Evolutionary conservation across 2,888 invertebrate species (phyloP).

Genomic region (Petrolisthes cinctipes): DNA sequence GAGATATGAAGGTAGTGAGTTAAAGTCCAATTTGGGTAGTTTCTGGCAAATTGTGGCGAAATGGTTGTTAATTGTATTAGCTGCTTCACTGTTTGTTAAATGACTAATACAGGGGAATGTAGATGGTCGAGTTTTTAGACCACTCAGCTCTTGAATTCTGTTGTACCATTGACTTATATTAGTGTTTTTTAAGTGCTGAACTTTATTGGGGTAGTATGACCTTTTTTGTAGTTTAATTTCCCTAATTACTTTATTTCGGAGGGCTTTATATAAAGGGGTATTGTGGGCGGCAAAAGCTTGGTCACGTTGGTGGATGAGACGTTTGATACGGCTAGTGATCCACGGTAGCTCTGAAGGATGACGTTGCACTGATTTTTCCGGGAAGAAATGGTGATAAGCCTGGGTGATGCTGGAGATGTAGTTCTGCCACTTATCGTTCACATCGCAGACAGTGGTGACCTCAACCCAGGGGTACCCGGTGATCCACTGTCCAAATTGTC

Average conservation of each 20-base stretch:
- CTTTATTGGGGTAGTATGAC: conserved; percentile 19
- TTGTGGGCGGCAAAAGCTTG: neutral
- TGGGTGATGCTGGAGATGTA: neutral
- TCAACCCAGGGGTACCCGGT: neutral
- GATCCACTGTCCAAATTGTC: neutral
- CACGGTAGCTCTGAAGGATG: conserved; percentile 7
- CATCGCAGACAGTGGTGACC: neutral
- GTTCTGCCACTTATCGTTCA: neutral
- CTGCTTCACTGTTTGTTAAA: conserved; percentile 1
- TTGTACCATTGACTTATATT: neutral
- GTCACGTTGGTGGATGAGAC: conserved; percentile 7
- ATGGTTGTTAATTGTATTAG: conserved; percentile 14
- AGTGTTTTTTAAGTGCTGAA: conserved; percentile 2
- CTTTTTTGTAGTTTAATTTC: conserved; percentile 11
- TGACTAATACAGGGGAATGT: conserved; percentile 12
- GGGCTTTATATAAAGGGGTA: neutral
- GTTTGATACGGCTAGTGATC: conserved; percentile 9
- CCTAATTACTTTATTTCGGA: conserved; percentile 12
- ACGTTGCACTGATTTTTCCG: neutral
- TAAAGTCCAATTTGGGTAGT: neutral
- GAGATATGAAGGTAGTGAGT: conserved; percentile 8
- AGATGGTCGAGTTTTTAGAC: neutral
- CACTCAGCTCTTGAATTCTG: neutral
- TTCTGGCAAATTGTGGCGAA: conserved; percentile 32
- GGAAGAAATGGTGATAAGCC: conserved; percentile 16